Evolutionary conservation across 2,888 invertebrate genomes (phyloP).

Genomic region (Pollenia angustigena): DNA sequence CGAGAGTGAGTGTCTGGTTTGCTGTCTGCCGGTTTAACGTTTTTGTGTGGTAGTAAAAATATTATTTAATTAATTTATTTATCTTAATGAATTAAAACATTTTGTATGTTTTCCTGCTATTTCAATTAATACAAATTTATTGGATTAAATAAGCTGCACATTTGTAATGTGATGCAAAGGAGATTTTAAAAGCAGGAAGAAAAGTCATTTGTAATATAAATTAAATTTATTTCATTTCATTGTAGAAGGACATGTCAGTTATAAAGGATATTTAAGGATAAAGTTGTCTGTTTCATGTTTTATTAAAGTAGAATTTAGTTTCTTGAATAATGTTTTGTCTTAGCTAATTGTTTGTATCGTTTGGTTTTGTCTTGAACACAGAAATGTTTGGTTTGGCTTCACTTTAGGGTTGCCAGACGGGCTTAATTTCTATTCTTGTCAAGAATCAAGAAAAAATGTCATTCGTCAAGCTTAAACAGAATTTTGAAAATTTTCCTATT

Average conservation of each 20-base stretch:
- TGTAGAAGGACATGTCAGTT: neutral
- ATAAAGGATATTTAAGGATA: neutral
- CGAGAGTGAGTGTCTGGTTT: slow-evolving; percentile 5
- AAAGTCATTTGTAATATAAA: neutral
- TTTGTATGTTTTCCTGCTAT: slow-evolving; percentile 23
- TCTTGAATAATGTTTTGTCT: no score
- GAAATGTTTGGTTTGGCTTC: no score
- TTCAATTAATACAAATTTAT: slow-evolving; percentile 45
- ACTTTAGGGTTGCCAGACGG: no score
- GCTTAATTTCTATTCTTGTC: no score
- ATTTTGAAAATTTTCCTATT: no score
- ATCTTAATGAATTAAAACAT: slow-evolving; percentile 60
- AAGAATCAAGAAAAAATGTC: no score
- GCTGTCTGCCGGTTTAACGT: slow-evolving; percentile 5
- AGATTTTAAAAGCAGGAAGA: neutral
- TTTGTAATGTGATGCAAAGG: neutral
- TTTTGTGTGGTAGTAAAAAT: slow-evolving; percentile 20
- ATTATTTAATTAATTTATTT: slow-evolving; percentile 65
- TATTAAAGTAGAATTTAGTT: neutral
- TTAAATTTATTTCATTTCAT: neutral
- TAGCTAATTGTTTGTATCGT: no score
- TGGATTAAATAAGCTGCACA: slow-evolving; percentile 33
- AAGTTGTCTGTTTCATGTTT: neutral
- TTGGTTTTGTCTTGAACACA: no score
- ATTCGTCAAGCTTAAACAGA: no score